Percentiles rank a stretch among this genome's conserved stretches.
phyloP scores from a whole-genome alignment of 1,140 invertebrate genomes.

The Arctopsyche grandis region DNA sequence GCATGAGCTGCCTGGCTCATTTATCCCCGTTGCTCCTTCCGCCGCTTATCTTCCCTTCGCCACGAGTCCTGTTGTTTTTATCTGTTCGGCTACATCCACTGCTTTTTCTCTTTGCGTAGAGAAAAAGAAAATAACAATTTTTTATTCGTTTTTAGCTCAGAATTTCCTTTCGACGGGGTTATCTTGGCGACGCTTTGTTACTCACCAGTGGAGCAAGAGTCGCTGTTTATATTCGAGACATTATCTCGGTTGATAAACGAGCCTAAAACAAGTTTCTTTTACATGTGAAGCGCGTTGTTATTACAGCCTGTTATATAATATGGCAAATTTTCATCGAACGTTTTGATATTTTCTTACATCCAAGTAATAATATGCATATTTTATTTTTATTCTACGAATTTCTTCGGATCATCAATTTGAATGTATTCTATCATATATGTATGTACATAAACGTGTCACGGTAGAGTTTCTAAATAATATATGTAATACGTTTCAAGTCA shows the following conservation, averaged over 20 bases:
- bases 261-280: slow-evolving; percentile 30
- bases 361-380: too few relatives aligned
- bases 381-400: too few relatives aligned
- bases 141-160: too few relatives aligned
- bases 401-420: too few relatives aligned
- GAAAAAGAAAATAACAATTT: neutral
- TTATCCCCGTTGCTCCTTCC: slow-evolving; percentile 41
- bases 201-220: slow-evolving; percentile 38
- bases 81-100: slow-evolving; percentile 28
- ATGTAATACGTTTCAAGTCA: neutral
- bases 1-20: slow-evolving; percentile 38
- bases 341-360: too few relatives aligned
- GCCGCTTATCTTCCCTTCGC: slow-evolving; percentile 38
- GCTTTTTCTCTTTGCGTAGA: neutral
- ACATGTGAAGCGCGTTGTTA: slow-evolving; percentile 2
- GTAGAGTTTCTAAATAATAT: too few relatives aligned
- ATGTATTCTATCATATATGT: too few relatives aligned
- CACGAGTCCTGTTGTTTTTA: slow-evolving; percentile 42
- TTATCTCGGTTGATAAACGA: slow-evolving; percentile 53
- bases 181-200: slow-evolving; percentile 51
- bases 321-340: too few relatives aligned
- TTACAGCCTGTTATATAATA: too few relatives aligned
- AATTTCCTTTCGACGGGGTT: slow-evolving; percentile 25
- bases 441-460: too few relatives aligned
- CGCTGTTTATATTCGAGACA: slow-evolving; percentile 53